A percentile compares a stretch with the other conserved stretches of the same genome.
Evolutionary conservation across 37 sponge, comb jelly and placozoan genomes (phyloP).

Genomic region (Hexactinellida sp.): DNA sequence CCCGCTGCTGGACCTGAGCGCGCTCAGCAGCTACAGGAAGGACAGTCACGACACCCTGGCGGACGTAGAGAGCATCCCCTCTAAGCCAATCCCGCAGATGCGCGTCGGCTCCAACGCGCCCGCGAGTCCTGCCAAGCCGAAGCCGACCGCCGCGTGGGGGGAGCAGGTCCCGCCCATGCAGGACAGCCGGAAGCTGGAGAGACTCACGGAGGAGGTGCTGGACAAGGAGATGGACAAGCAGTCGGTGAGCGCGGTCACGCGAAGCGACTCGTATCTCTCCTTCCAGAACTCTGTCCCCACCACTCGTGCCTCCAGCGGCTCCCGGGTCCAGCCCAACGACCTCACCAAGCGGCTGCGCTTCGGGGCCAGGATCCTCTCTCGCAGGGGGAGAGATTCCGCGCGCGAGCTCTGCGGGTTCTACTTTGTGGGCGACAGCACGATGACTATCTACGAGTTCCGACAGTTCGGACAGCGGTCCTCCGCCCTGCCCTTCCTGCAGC

Average conservation of each 20-base stretch:
- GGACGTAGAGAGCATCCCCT: background rate
- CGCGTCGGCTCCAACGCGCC: background rate
- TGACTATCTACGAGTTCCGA: conserved; percentile 60
- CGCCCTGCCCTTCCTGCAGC: background rate
- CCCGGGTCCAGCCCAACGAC: background rate
- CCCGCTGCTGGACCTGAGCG: background rate
- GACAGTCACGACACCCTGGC: background rate
- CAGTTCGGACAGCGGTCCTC: conserved; percentile 48
- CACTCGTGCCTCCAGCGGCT: background rate
- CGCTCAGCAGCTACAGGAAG: background rate
- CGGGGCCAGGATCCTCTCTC: conserved; percentile 39
- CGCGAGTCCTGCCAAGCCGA: background rate
- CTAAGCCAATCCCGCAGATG: background rate
- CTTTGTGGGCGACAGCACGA: conserved; percentile 45
- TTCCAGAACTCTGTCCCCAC: background rate
- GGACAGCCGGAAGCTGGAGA: background rate
- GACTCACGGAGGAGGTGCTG: background rate
- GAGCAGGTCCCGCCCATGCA: background rate
- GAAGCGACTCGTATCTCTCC: conserved; percentile 1
- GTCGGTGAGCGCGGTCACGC: background rate
- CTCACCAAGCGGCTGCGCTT: conserved; percentile 29
- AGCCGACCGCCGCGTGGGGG: background rate
- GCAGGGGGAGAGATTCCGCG: conserved; percentile 47
- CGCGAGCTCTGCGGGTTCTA: conserved; percentile 60
- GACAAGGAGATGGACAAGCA: background rate